These are phyloP conservation scores for Lochmaea capreae DNA, from an alignment of 2,888 invertebrate species.

Conservation along the genomic window DNA sequence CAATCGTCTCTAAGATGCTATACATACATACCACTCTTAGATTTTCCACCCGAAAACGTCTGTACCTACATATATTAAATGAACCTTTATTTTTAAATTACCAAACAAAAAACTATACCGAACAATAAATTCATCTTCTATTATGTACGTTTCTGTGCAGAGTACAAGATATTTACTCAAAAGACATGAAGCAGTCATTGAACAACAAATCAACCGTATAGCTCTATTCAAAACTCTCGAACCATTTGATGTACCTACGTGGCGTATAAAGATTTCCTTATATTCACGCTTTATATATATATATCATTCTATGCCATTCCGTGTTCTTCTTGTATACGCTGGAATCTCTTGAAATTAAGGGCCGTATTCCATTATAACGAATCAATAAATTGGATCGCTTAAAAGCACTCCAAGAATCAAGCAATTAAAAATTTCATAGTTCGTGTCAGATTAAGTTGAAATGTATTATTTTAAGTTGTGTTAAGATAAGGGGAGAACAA, in stretches of 20 bases:
- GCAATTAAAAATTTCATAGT: not conserved
- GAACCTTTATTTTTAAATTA: too few species aligned
- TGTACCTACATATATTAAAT: too few species aligned
- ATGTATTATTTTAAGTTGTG: too few species aligned
- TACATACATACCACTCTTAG: too few species aligned
- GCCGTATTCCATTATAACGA: not conserved
- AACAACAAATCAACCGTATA: slow-evolving; percentile 4
- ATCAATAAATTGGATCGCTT: too few species aligned
- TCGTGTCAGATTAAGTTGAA: slow-evolving; percentile 1
- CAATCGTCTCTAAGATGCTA: too few species aligned
- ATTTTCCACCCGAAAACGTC: too few species aligned
- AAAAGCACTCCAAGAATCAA: not conserved
- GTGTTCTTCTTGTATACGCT: not conserved
- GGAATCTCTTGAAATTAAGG: slow-evolving; percentile 1
- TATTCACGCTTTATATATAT: not conserved
- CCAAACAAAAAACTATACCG: too few species aligned
- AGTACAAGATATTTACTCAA: not conserved
- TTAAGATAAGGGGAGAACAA: too few species aligned
- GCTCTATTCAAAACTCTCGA: slow-evolving; percentile 12
- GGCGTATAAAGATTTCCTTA: slow-evolving; percentile 7
- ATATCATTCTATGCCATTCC: not conserved
- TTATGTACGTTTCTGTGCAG: not conserved
- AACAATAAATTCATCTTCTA: not conserved
- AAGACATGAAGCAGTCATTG: not conserved
- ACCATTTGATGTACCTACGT: slow-evolving; percentile 11